These are phyloP conservation scores for Steatocranus sp. DNA, from an alignment of 2,797 vertebrate genomes.

Conservation along the genomic window DNA sequence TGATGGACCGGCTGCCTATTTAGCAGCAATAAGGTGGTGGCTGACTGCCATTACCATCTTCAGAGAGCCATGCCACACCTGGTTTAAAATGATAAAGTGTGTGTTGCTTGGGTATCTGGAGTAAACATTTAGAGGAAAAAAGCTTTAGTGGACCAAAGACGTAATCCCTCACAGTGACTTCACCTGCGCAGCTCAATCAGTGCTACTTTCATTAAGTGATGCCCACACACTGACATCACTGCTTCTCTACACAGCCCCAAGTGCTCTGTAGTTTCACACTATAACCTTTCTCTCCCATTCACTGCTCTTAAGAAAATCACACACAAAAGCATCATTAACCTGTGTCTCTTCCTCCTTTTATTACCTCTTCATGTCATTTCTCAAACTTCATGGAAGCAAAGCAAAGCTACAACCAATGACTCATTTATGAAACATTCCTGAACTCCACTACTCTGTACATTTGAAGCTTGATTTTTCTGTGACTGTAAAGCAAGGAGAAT, in stretches of 20 bases:
- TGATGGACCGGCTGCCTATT: not conserved
- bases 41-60: not conserved
- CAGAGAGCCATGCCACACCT: not conserved
- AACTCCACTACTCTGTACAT: not conserved
- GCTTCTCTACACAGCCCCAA: not conserved
- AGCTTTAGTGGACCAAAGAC: not conserved
- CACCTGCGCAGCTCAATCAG: not conserved
- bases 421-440: not conserved
- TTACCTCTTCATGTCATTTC: not conserved
- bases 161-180: not conserved
- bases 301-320: not conserved
- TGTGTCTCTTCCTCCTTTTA: not conserved
- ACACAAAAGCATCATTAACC: not conserved
- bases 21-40: not conserved
- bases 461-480: not conserved
- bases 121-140: fast-evolving
- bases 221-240: not conserved
- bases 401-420: not conserved
- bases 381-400: not conserved
- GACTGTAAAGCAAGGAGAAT: not conserved
- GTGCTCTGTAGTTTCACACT: not conserved
- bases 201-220: not conserved
- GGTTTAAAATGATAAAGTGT: not conserved
- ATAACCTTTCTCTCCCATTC: not conserved
- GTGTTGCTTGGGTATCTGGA: not conserved